Base-by-base conservation (phyloP, 2,888 invertebrate species). In the Galeruca laticollis region DNA sequence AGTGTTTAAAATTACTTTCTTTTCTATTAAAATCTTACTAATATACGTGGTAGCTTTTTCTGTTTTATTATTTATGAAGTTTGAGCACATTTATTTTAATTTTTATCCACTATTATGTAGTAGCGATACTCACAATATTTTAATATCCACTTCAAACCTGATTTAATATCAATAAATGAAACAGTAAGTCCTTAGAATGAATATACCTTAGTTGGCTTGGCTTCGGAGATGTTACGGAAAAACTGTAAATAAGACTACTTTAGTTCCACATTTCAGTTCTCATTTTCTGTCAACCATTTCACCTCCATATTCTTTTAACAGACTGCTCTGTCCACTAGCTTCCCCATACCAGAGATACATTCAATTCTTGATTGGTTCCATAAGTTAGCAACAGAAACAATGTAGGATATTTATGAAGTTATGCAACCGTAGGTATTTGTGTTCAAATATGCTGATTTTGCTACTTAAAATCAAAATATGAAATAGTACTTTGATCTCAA, bases 61-160 rank as follows among this genome's bases (percentile, higher is more conserved):
- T 10, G 15, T 56, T 52, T 33, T 33, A 33, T 18, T 18, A 33
- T 33, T 26, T 21, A 52, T n/a, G 10, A 49, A 33, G 56, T 56
- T 56, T 26, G 18, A 66, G 65, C 65, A 66, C 65, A 6, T 66
- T 66, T 51, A 20, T 59, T 59, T 66, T 59, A 51, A 59, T 59
- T 66, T 65, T 26, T 40, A 31, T 20, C 47, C 64, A 65, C 64
- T 31, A 57, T 47, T 57, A 65, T 18, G 64, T 64, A 65, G 64
- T 65, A 49, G 51, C 35, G 21, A 57, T 4, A 40, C 49, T 49
- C 59, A 59, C 52, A 63, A 54, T 35, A 69, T 62, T 77, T 79
- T 81, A 82, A 82, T 83, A 83, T 83, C 82, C 83, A 84, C 82
- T 80, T 64, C 57, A 35, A 65, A 65, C 43, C 64, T 59, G 60